These are phyloP conservation scores for Sorex maritimensis DNA, from an alignment of 2,797 vertebrate genomes.

Conservation along the genomic window DNA sequence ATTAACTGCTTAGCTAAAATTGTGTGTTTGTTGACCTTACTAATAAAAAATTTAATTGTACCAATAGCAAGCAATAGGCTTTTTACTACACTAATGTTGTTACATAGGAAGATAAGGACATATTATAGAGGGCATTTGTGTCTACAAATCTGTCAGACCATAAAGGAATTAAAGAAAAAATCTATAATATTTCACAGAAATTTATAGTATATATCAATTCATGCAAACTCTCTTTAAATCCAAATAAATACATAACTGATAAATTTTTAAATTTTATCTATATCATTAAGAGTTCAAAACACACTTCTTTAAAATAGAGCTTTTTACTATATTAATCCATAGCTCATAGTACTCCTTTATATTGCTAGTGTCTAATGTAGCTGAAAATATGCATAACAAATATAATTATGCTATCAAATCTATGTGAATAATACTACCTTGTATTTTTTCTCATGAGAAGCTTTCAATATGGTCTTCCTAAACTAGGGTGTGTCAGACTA, in stretches of 20 bases:
- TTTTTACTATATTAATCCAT: constrained; percentile 4
- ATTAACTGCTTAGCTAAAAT: not conserved
- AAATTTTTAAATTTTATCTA: constrained; percentile 23
- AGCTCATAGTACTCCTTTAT: not conserved
- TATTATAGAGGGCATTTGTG: not conserved
- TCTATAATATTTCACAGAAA: not conserved
- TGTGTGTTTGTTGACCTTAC: not conserved
- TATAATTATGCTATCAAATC: not conserved
- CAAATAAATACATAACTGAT: not conserved
- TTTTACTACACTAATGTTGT: not conserved
- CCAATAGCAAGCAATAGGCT: not conserved
- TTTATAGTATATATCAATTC: not conserved
- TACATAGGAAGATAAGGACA: not conserved
- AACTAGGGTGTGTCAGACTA: not conserved
- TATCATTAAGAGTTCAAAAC: not conserved
- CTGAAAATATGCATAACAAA: not conserved
- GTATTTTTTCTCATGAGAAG: not conserved
- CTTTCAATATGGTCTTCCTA: not conserved
- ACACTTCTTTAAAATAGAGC: not conserved
- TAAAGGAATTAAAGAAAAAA: not conserved
- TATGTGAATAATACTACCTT: not conserved
- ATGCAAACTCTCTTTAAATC: not conserved
- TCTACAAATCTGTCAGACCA: not conserved
- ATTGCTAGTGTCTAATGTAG: not conserved
- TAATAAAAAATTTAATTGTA: not conserved